Conservation (phyloP, 1,140 invertebrate genomes). For the Dreissena polymorpha region DNA sequence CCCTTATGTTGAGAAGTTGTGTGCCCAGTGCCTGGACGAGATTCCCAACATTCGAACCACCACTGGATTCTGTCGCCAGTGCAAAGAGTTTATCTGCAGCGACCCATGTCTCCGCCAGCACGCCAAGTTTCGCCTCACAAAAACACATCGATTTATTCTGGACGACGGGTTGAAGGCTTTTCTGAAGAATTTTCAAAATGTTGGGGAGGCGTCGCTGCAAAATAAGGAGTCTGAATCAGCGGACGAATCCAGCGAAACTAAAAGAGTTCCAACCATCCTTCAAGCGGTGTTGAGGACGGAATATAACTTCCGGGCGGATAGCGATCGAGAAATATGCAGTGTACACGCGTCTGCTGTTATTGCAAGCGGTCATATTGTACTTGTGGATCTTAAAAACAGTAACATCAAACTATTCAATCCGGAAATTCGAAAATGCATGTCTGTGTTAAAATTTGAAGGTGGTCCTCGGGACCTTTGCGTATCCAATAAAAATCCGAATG, state of each 20-base stretch:
- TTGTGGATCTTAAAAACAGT: slow-evolving; percentile 50
- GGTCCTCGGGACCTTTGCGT: slow-evolving; percentile 49
- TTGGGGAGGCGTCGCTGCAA: neutral
- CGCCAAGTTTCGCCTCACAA: slow-evolving; percentile 26
- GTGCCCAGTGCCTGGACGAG: slow-evolving; percentile 48
- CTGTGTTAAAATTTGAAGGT: slow-evolving; percentile 15
- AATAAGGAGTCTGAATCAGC: neutral
- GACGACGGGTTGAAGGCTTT: slow-evolving; percentile 22
- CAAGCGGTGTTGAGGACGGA: slow-evolving; percentile 23
- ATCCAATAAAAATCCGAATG: slow-evolving; percentile 9
- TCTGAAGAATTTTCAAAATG: neutral
- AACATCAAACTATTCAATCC: slow-evolving; percentile 35
- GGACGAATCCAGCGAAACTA: neutral
- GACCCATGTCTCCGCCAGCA: slow-evolving; percentile 36
- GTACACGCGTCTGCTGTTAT: slow-evolving; percentile 36
- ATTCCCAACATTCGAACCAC: neutral
- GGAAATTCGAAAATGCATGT: slow-evolving; percentile 22
- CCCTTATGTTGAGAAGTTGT: slow-evolving; percentile 1
- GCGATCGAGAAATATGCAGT: slow-evolving; percentile 44
- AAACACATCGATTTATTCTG: slow-evolving; percentile 15
- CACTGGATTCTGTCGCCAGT: slow-evolving; percentile 35
- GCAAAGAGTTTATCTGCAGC: slow-evolving; percentile 40
- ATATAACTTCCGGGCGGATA: slow-evolving; percentile 6
- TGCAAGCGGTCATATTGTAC: slow-evolving; percentile 18
- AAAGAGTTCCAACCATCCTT: too few relatives aligned